These are phyloP conservation scores for Hyposmocoma kahamanoa DNA, from an alignment of 1,140 invertebrate species.

Conservation along the genomic window DNA sequence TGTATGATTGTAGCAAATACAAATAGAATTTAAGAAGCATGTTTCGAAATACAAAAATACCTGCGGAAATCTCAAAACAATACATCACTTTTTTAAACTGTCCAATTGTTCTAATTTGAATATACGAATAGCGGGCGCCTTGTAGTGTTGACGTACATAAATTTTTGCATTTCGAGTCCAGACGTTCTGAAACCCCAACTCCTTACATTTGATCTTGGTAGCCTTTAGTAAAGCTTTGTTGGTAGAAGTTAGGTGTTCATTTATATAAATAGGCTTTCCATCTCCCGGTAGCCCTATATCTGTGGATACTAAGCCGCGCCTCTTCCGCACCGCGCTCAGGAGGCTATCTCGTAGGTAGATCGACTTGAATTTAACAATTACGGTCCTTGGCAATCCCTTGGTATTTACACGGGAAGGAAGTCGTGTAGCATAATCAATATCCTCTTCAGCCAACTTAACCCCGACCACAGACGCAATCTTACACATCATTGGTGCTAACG, in stretches of 20 bases:
- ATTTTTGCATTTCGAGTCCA: conserved; percentile 3
- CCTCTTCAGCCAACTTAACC: neutral
- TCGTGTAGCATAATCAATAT: neutral
- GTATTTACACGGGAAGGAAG: neutral
- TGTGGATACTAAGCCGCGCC: neutral
- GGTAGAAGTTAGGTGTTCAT: neutral
- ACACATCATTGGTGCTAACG: neutral
- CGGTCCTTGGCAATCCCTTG: neutral
- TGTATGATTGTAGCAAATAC: too few relatives aligned
- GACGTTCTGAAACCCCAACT: conserved; percentile 1
- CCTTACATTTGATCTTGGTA: neutral
- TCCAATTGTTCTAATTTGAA: neutral
- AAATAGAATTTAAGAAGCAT: too few relatives aligned
- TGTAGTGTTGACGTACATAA: neutral
- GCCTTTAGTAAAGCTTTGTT: neutral
- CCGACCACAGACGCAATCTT: neutral
- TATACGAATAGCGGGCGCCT: neutral
- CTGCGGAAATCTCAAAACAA: too few relatives aligned
- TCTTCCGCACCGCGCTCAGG: neutral
- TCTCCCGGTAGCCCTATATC: neutral
- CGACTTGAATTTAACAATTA: neutral
- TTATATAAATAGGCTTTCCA: neutral
- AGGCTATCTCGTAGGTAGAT: neutral
- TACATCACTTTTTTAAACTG: neutral
- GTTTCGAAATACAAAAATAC: too few relatives aligned